Base-by-base conservation (phyloP, 64 coral and sea anemone genomes). In the Pocillopora damicornis region DNA sequence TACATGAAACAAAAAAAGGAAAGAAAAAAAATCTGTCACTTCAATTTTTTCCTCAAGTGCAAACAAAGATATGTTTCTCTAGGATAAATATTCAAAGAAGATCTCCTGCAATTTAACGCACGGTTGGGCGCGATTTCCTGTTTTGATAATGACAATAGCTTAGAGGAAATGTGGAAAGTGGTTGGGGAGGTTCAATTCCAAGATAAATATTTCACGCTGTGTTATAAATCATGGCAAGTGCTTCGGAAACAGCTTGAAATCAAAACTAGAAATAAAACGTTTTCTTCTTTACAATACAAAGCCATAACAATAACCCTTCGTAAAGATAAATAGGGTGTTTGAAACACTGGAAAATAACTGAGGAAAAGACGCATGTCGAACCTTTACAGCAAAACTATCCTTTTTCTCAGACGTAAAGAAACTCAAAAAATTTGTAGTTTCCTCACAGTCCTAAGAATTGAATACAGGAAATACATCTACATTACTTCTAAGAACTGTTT, bases 151-250 rank as follows among this genome's bases (percentile, higher is more conserved):
- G 2, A 85, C 81, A 85, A 85, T 85, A 72, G 38, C 14, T 0
- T 38, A 38, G 22, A 85, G 81, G 81, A 85, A 85, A 85, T 85
- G 65, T 85, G 81, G 64, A 85, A 73, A 85, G 81, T 85, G 81
- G 81, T 85, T 42, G 18, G 15, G 63, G 64, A 72, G 45, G 81
- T 73, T 85, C 63, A 73, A 45, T 73, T 85, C 64, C 38, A 85
- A 85, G 65, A 85, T 85, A 85, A 85, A 73, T 18, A 85, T 85
- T 72, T 85, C 81, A 85, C 37, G 81, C 81, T 85, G 81, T 57
- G 81, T 26, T 85, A 65, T 56, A 85, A 85, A 85, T 85, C 72
- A 85, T 85, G 72, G 63, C 20, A 71, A 57, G 64, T 58, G 64
- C 18, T 85, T 85, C 38, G 23, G 16, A 20, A 71, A 85, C 81